A percentile compares a stretch with the other conserved stretches of the same genome.
These are phyloP conservation scores for Psittacula echo DNA, from an alignment of 2,797 vertebrate species.

Conservation along the genomic window DNA sequence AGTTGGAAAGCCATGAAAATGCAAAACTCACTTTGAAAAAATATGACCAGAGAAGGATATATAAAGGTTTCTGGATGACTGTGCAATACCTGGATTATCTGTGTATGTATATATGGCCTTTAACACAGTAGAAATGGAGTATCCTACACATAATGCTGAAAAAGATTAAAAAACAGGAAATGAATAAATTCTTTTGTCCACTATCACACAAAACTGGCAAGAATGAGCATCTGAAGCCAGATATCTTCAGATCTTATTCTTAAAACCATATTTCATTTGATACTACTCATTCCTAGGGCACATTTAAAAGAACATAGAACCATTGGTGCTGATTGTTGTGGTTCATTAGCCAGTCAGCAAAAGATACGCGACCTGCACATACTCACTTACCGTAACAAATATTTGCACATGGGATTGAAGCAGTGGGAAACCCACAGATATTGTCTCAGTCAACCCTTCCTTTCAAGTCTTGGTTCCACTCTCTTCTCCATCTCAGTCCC, in stretches of 20 bases:
- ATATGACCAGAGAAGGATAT: neutral
- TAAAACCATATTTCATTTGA: neutral
- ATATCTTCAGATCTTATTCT: neutral
- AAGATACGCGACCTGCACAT: neutral
- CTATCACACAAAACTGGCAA: neutral
- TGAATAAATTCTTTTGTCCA: neutral
- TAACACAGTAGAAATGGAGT: neutral
- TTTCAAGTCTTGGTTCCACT: neutral
- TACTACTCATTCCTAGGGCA: neutral
- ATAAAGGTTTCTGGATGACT: neutral
- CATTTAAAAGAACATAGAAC: neutral
- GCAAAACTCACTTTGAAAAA: conserved; percentile 5
- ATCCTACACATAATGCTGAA: neutral
- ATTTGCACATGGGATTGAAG: neutral
- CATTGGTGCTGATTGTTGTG: neutral
- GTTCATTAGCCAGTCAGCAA: neutral
- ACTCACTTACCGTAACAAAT: conserved; percentile 1
- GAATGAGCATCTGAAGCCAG: conserved; percentile 4
- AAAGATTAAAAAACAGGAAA: neutral
- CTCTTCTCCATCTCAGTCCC: neutral
- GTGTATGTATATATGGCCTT: neutral
- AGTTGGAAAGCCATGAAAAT: neutral
- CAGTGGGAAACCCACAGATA: neutral
- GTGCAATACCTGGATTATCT: neutral
- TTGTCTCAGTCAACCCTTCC: neutral